Percentiles rank a stretch among this genome's conserved stretches.
These are phyloP conservation scores for Tinea pellionella DNA, from an alignment of 2,888 invertebrate genomes.

Conservation along the genomic window DNA sequence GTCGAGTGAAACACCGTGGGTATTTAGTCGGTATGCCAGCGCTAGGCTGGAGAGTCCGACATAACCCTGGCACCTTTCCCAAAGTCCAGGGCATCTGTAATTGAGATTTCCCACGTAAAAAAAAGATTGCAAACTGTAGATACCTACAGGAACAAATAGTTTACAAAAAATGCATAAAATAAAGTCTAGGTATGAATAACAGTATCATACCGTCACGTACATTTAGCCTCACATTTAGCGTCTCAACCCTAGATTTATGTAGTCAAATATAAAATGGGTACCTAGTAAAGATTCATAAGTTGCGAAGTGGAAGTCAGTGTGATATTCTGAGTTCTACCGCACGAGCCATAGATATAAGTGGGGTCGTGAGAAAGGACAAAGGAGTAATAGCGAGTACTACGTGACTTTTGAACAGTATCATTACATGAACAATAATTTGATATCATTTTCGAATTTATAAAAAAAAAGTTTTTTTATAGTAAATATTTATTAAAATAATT, in stretches of 20 bases:
- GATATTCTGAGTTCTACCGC: not conserved
- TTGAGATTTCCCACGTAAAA: too few relatives aligned
- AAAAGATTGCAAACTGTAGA: too few relatives aligned
- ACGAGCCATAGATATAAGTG: constrained; percentile 6
- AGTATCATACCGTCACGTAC: not conserved
- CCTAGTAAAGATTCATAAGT: constrained; percentile 7
- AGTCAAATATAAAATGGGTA: constrained; percentile 8
- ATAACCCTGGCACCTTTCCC: too few relatives aligned
- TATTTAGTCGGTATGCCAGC: too few relatives aligned
- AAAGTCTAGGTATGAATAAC: not conserved
- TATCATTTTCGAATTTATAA: too few relatives aligned
- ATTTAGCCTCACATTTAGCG: not conserved
- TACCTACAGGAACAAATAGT: too few relatives aligned
- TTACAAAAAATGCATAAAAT: not conserved
- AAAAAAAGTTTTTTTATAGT: too few relatives aligned
- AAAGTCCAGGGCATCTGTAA: too few relatives aligned
- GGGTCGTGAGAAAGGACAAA: constrained; percentile 11
- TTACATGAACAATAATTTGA: not conserved
- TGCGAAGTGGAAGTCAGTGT: not conserved
- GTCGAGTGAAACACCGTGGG: too few relatives aligned
- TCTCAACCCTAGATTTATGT: constrained; percentile 5
- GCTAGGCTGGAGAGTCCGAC: too few relatives aligned
- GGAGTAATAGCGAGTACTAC: constrained; percentile 3
- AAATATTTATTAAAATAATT: too few relatives aligned
- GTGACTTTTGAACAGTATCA: not conserved